Percentiles rank a stretch among this genome's conserved stretches.
Conservation (phyloP, 2,888 invertebrate genomes). For the Acanthococcus lagerstroemiae region DNA sequence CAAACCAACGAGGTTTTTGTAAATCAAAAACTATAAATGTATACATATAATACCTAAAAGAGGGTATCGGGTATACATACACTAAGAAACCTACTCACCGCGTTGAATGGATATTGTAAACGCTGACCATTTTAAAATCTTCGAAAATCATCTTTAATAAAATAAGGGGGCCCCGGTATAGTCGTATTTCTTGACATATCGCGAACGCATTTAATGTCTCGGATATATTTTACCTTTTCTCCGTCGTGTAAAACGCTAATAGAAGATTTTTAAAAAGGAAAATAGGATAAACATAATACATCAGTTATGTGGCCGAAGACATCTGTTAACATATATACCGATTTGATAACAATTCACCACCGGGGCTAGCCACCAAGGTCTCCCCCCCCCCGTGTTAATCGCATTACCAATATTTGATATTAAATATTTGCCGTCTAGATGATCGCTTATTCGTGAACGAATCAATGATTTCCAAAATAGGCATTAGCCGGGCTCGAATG, state of each 20-base stretch:
- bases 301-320: slow-evolving; percentile 22
- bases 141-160: not conserved
- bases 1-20: not conserved
- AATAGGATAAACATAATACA: not conserved
- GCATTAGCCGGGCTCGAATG: not conserved
- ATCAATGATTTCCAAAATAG: slow-evolving; percentile 21
- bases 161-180: not conserved
- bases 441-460: slow-evolving; percentile 14
- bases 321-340: slow-evolving; percentile 25
- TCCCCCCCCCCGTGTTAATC: slow-evolving; percentile 18
- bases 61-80: not conserved
- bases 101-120: not conserved
- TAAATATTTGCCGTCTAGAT: slow-evolving; percentile 27
- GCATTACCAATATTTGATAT: slow-evolving; percentile 29
- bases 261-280: not conserved
- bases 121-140: not conserved
- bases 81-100: not conserved
- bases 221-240: not conserved
- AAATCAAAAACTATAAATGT: not conserved
- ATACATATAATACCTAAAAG: not conserved
- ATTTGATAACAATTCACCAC: slow-evolving; percentile 15
- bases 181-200: not conserved
- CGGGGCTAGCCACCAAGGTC: slow-evolving; percentile 22
- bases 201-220: not conserved
- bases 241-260: not conserved